phyloP scores from a whole-genome alignment of 2,797 vertebrate species.

The Champsocephalus gunnari region DNA sequence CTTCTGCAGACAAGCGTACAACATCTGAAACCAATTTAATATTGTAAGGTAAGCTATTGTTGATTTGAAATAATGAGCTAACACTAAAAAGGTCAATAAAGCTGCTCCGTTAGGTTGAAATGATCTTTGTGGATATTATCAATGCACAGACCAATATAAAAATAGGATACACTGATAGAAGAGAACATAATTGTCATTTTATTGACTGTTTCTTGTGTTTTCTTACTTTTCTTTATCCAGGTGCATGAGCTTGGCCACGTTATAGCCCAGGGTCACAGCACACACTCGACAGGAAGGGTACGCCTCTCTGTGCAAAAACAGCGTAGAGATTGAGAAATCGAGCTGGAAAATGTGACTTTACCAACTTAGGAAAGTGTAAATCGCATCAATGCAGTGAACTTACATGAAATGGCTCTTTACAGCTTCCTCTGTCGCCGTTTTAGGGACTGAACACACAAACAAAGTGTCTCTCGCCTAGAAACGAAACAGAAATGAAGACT shows the following conservation, averaged over 20 bases:
- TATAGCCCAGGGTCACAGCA: conserved; percentile 89
- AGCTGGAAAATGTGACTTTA: background rate
- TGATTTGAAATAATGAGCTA: background rate
- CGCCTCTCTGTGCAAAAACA: conserved; percentile 85
- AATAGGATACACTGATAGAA: background rate
- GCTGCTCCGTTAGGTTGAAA: background rate
- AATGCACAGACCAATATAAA: background rate
- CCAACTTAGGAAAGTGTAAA: background rate
- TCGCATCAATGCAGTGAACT: conserved; percentile 43
- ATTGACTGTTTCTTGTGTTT: background rate
- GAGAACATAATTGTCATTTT: background rate
- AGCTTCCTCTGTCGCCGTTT: conserved; percentile 78
- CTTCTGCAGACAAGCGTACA: background rate
- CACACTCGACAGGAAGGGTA: conserved; percentile 90
- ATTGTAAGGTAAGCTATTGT: no score
- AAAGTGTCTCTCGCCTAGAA: conserved; percentile 89
- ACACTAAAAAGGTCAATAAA: background rate
- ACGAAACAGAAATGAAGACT: conserved; percentile 10
- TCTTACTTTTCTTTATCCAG: conserved; percentile 90
- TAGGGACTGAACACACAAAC: conserved; percentile 91
- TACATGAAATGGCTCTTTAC: conserved; percentile 90
- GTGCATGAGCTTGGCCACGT: conserved; percentile 89
- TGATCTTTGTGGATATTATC: background rate
- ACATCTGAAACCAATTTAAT: background rate
- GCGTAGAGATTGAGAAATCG: conserved; percentile 12